phyloP scores from a whole-genome alignment of 2,888 invertebrate species.

The Megaustenia siamemsis region DNA sequence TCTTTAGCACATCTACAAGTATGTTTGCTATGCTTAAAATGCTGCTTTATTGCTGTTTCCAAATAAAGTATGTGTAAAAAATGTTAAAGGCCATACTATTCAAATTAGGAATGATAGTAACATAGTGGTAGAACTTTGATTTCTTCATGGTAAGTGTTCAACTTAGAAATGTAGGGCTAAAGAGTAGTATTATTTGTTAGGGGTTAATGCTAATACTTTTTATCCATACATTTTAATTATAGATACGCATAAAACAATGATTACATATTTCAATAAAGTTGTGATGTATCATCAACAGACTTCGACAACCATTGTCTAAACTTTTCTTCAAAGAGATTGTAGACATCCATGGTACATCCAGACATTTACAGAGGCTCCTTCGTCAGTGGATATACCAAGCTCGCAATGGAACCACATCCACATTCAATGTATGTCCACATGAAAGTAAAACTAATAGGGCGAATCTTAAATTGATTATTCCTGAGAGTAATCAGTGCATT shows the following conservation, averaged over 20 bases:
- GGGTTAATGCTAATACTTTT: neutral
- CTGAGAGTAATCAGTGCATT: neutral
- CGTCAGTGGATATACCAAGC: constrained; percentile 51
- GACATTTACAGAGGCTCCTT: constrained; percentile 42
- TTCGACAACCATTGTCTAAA: constrained; percentile 47
- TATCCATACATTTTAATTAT: neutral
- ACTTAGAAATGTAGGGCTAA: no score
- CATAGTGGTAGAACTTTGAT: no score
- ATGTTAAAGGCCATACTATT: no score
- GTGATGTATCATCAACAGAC: constrained; percentile 5
- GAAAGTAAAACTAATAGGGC: neutral
- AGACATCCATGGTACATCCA: constrained; percentile 46
- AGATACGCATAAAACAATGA: neutral
- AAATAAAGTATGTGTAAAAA: no score
- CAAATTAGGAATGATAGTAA: no score
- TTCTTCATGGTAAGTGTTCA: no score
- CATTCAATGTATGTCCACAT: neutral
- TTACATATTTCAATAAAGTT: neutral
- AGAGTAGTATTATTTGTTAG: no score
- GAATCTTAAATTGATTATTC: constrained; percentile 1
- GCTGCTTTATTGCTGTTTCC: no score
- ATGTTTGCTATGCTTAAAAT: no score
- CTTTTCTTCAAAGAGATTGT: constrained; percentile 51
- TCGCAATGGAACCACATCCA: constrained; percentile 28
- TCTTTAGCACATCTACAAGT: no score